Base-by-base conservation (phyloP, 2,888 invertebrate species). In the Lepas anatifera region DNA sequence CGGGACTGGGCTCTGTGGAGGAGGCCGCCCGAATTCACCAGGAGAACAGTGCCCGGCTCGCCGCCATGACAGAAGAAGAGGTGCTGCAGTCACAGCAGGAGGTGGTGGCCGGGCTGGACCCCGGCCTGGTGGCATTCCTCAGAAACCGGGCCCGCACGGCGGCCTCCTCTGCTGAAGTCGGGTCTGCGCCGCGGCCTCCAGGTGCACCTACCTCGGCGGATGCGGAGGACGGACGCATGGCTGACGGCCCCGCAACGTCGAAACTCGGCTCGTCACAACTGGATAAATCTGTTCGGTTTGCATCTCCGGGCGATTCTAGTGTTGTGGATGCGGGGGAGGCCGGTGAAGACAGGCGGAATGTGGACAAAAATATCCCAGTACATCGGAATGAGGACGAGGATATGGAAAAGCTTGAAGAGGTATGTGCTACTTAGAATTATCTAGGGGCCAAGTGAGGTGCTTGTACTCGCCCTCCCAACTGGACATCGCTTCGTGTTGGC, bases 41-140 rank as follows among this genome's bases (percentile, higher is more conserved):
- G 73, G 88, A 90, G 79, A 95, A 94, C 80, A 66, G 88, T 0
- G 80, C 84, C 74, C 80, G 85, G 70, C 77, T 95, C 18, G 81
- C 82, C 52, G 79, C 84, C 76, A 88, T 95, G 89, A 84, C 85
- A 2, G 82, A 85, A 74, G 83, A 86, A 69, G 90, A 94, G 76
- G 92, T 95, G 75, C 75, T 89, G 25, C 83, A 84, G 69, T 92
- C 93, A 78, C 85, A 86, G 73, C 81, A 86, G 73, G 87, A 87
- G 76, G 79, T 95, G 32, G 76, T 92, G 16, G 78, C 83, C 32
- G 83, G 78, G 67, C 77, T 89, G 76, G 87, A 88, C 79, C 87
- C 89, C 7, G 85, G 85, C 68, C 78, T 89, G 50, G 77, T 91
- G 11, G 82, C 86, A 67, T 91, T 87, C 80, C 79, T 91, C 43